phyloP scores from a whole-genome alignment of 2,797 vertebrate species.

The Tragopan temminckii region DNA sequence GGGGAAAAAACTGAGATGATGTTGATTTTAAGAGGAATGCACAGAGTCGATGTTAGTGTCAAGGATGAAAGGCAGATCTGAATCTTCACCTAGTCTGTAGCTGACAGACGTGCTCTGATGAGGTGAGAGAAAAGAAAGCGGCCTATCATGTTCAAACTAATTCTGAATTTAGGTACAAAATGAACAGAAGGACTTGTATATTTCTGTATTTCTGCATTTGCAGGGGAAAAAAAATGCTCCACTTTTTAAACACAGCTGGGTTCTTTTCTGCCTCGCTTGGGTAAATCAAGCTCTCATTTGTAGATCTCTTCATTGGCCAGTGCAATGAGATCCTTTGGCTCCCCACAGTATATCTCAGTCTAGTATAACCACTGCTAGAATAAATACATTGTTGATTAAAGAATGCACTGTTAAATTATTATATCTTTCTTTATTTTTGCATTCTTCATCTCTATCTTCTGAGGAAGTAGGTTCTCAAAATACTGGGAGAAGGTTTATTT shows the following conservation, averaged over 20 bases:
- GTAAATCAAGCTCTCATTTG: background rate
- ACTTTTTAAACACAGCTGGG: background rate
- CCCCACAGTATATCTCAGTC: background rate
- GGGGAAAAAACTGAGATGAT: background rate
- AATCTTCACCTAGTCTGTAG: background rate
- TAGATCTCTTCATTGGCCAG: background rate
- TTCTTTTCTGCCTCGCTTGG: background rate
- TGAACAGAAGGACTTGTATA: background rate
- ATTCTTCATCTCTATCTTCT: background rate
- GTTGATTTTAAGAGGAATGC: background rate
- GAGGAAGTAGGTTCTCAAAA: background rate
- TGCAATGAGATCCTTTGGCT: background rate
- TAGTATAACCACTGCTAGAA: background rate
- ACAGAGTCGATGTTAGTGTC: rapidly evolving
- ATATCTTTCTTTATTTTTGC: background rate
- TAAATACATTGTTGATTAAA: background rate
- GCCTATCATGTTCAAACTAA: background rate
- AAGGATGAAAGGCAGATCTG: background rate
- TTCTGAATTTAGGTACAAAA: background rate
- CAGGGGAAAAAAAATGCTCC: background rate
- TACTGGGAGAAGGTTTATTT: background rate
- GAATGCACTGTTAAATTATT: background rate
- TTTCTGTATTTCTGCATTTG: background rate
- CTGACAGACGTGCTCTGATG: background rate
- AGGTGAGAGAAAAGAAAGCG: background rate